These are phyloP conservation scores for Xiphophorus maculatus DNA, from an alignment of 2,113 vertebrate species.

Conservation along the genomic window DNA sequence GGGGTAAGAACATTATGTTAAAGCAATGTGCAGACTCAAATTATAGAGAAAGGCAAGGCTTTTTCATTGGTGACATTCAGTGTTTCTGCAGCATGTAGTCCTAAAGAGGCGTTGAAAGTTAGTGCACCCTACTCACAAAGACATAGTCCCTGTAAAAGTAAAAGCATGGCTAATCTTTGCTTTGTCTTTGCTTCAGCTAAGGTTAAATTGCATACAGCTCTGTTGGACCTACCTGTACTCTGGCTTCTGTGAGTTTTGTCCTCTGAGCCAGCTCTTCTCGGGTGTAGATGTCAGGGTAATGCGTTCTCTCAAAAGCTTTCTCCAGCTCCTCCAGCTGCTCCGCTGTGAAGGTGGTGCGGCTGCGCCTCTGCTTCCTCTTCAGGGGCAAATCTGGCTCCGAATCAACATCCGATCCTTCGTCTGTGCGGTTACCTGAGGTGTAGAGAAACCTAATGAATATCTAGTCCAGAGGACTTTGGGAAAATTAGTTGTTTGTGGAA, in stretches of 20 bases:
- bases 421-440: constrained; percentile 89
- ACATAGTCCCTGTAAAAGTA: background rate
- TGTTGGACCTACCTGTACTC: constrained; percentile 88
- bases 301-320: constrained; percentile 97
- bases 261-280: constrained; percentile 97
- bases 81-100: background rate
- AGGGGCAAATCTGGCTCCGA: constrained; percentile 95
- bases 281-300: constrained; percentile 99
- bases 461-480: constrained; percentile 22
- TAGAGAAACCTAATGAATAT: constrained; percentile 23
- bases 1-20: background rate
- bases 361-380: constrained; percentile 97
- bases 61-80: constrained; percentile 3
- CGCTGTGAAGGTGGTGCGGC: constrained; percentile 95
- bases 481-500: constrained; percentile 19
- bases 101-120: background rate
- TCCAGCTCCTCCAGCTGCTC: constrained; percentile 99
- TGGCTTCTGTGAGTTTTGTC: constrained; percentile 96
- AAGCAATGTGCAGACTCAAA: background rate
- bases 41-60: constrained; percentile 4
- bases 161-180: background rate
- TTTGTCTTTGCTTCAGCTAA: background rate
- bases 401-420: constrained; percentile 94
- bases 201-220: background rate
- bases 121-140: background rate